Evolutionary conservation across 1,140 invertebrate genomes (phyloP).

Genomic region (Coenobita brevimanus): DNA sequence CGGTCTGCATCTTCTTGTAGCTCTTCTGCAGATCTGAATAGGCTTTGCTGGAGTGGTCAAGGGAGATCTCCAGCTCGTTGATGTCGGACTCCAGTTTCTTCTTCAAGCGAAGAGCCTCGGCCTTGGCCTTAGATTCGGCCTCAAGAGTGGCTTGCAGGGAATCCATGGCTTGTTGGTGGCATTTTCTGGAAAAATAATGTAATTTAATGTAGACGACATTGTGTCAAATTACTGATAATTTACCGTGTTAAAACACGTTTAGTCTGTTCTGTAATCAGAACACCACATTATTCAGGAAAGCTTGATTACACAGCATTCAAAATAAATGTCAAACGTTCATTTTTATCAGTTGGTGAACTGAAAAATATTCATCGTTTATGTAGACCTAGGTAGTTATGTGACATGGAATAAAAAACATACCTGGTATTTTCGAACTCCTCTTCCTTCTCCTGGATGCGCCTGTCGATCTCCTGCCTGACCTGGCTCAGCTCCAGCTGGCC

Average conservation of each 20-base stretch:
- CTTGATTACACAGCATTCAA: neutral
- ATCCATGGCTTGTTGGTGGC: conserved; percentile 43
- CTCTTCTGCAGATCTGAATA: conserved; percentile 72
- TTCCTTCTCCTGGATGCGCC: conserved; percentile 54
- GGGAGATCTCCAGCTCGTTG: conserved; percentile 74
- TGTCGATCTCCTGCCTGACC: conserved; percentile 50
- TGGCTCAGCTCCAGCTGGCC: conserved; percentile 44
- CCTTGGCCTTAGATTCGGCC: conserved; percentile 42
- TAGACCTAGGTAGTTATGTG: conserved; percentile 78
- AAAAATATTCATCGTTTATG: too few relatives aligned
- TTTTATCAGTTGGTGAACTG: too few relatives aligned
- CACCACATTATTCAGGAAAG: too few relatives aligned
- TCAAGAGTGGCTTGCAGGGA: conserved; percentile 36
- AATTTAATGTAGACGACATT: too few relatives aligned
- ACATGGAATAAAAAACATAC: conserved; percentile 78
- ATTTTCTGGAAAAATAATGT: conserved; percentile 73
- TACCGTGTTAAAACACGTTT: too few relatives aligned
- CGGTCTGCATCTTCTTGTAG: conserved; percentile 78
- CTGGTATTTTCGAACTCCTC: conserved; percentile 46
- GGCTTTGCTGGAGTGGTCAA: conserved; percentile 75
- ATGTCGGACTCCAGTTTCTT: conserved; percentile 53
- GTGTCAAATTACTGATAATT: too few relatives aligned
- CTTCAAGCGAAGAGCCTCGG: conserved; percentile 45
- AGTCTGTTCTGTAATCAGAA: too few relatives aligned
- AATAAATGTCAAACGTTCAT: neutral